Base-by-base conservation (phyloP, 1,140 invertebrate genomes). In the Planococcus citri region DNA sequence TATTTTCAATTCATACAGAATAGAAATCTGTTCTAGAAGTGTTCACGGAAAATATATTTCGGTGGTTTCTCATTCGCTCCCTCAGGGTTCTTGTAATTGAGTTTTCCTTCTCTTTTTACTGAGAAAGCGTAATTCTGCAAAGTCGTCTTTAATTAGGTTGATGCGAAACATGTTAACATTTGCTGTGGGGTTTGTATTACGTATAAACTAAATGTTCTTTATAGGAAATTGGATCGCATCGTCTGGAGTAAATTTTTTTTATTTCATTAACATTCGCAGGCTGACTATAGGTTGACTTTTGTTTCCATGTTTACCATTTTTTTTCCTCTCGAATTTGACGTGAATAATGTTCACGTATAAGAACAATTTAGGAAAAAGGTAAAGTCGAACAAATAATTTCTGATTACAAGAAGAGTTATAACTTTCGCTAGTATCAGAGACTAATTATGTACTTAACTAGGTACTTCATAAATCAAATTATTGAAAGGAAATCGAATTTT, bases 81-180 rank as follows among this genome's bases (percentile, higher is more conserved):
- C 41, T 51, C 17, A n/a, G 41, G 41, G 17, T 51, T 51, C 17
- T 51, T 51, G 41, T 51, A 51, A 51, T 51, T 51, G 41, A 51
- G 41, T 51, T 51, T n/a, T 51, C 12, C 41, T 51, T 51, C 17
- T 51, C 41, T 51, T 51, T 51, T 51, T 51, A 51, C 41, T 51
- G 41, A 51, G 41, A 14, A 20, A 51, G n/a, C 12, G 41, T 17
- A 51, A 51, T 51, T 51, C 41, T 17, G 12, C n/a, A n/a, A 17
- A 51, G 41, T 51, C 41, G 17, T 51, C 12, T 51, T 51, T 51
- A 51, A 51, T 51, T 51, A 51, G 41, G 2, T 51, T 51, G 12
- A 51, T 51, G 17, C 41, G 41, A 51, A 51, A 51, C 41, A 51
- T 51, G 41, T 51, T 51, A 51, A 51, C 41, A 51, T 51, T 51